Base-by-base conservation (phyloP, 1,140 invertebrate genomes). In the Aphelenchoides avenae region DNA sequence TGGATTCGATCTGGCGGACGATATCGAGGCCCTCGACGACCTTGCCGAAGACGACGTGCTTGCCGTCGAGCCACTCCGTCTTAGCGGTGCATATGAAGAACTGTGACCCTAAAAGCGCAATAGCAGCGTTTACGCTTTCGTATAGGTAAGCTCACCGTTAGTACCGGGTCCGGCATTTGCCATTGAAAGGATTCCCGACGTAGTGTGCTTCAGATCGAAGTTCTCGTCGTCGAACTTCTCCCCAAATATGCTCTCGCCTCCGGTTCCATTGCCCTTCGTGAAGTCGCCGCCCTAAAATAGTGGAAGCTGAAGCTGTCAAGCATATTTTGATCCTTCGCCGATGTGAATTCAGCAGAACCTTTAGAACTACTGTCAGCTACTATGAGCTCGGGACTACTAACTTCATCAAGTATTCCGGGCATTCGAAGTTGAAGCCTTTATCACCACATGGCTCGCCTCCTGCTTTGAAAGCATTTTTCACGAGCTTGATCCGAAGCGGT, bases 161-260 rank as follows among this genome's bases (percentile, higher is more conserved):
- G 91, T 95, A 80, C 92, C 87, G 43, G 89, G 85, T 15, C 91
- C 91, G 74, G 90, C 89, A 76, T 94, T 95, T 13, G 62, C 56
- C 57, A 63, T 62, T 3, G 52, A 68, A 11, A 94, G 78, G 49
- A 88, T 63, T 66, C 89, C 89, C 58, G 89, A 85, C 52, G 87
- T 89, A 53, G 88, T 91, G 82, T 97, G 92, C 81, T 89, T 91
- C 78, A 93, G 81, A 27, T 81, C 80, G 82, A 97, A 97, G 83
- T 97, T 96, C 80, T 97, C 93, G 79, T 97, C 93, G 29, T 55
- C 42, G 42, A 96, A 96, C 80, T 92, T 93, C 61, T 84, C 83
- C n/a, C 92, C 92, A 70, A 92, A 94, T 79, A 95, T 94, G 63
- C 89, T 93, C 80, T 91, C 91, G 47, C 91, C 92, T 49, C 91